A percentile compares a stretch with the other conserved stretches of the same genome.
These are phyloP conservation scores for Catagonus wagneri DNA, from an alignment of 2,113 vertebrate genomes.

Conservation along the genomic window DNA sequence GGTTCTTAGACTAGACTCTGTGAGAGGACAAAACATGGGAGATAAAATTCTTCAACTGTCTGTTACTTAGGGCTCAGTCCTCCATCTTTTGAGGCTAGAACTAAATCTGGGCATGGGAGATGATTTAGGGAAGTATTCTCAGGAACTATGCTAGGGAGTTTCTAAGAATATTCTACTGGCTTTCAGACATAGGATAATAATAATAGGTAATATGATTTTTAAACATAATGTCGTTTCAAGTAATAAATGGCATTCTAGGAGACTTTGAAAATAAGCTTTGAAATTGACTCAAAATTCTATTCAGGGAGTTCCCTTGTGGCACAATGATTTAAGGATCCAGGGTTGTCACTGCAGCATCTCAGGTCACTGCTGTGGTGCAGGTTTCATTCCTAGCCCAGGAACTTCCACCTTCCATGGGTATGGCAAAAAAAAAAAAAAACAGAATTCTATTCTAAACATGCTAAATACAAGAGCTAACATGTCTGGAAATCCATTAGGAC, in stretches of 20 bases:
- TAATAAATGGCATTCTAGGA: slow-evolving; percentile 30
- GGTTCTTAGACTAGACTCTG: neutral
- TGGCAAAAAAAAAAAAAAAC: too few species aligned
- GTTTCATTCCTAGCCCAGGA: too few species aligned
- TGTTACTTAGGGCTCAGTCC: neutral
- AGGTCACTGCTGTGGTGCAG: too few species aligned
- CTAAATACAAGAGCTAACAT: neutral
- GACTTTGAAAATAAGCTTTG: slow-evolving; percentile 58
- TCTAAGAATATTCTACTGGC: slow-evolving; percentile 26
- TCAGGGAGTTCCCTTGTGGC: neutral
- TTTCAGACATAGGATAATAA: slow-evolving; percentile 11
- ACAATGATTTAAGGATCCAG: too few species aligned
- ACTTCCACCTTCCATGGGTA: too few species aligned
- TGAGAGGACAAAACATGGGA: neutral
- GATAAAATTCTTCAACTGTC: neutral
- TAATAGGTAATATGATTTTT: slow-evolving; percentile 33
- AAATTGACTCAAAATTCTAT: slow-evolving; percentile 13
- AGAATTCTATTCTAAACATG: slow-evolving; percentile 1
- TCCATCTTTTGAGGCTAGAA: neutral
- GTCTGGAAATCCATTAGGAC: neutral
- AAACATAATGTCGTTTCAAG: neutral
- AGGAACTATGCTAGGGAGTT: neutral
- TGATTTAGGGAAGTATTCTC: slow-evolving; percentile 16
- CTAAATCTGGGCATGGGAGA: neutral
- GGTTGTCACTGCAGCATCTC: too few species aligned